Conservation (phyloP, 2,797 vertebrate genomes). For the Spheniscus humboldti region DNA sequence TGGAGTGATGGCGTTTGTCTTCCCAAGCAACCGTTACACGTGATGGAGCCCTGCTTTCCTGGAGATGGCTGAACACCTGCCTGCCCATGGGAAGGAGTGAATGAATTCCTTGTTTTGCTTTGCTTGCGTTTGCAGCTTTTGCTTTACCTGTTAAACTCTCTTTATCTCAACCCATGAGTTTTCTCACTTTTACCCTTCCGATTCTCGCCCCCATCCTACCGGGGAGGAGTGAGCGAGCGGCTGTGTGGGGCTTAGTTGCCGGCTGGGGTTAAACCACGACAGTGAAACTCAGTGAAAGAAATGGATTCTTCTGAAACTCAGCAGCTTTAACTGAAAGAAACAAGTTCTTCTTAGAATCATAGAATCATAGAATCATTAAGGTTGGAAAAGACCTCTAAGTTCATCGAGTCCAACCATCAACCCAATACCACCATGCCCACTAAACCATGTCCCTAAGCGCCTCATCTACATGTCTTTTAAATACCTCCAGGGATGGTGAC, state of each 20-base stretch:
- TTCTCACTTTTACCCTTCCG: not conserved
- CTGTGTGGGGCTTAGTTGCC: not conserved
- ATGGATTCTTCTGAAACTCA: not conserved
- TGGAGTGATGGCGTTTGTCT: rapidly evolving
- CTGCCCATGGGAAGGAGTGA: not conserved
- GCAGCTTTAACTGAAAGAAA: not conserved
- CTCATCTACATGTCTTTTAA: no score
- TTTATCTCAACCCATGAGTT: not conserved
- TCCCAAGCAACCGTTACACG: rapidly evolving
- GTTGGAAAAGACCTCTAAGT: no score
- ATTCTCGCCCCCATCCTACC: not conserved
- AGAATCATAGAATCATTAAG: no score
- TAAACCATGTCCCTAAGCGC: no score
- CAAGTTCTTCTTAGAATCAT: not conserved
- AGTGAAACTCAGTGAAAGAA: not conserved
- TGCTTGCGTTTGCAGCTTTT: not conserved
- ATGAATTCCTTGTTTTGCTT: not conserved
- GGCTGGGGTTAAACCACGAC: not conserved
- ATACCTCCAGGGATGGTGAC: no score
- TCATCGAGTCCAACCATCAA: no score
- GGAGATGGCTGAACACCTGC: not conserved
- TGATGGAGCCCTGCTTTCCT: not conserved
- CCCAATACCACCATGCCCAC: no score
- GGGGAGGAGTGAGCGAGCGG: not conserved
- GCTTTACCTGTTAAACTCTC: not conserved